Base-by-base conservation (phyloP, 2,113 vertebrate genomes). In the Myiopsitta monachus region DNA sequence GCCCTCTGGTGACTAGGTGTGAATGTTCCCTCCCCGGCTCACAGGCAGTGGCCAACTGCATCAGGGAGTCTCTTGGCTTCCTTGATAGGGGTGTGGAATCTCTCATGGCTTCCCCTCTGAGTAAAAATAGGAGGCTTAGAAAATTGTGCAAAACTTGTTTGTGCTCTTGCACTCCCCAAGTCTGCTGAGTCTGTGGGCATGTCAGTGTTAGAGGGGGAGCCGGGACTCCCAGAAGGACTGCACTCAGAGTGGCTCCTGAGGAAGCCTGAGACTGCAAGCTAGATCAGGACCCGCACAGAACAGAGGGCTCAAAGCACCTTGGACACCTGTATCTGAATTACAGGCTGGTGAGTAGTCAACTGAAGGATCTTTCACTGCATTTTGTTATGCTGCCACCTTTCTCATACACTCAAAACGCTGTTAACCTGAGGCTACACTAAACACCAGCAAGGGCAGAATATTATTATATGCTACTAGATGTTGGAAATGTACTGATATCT, bases 291-390 rank as follows among this genome's bases (percentile, higher is more conserved):
- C 30, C 0, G 0, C 30, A 3, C 30, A 68, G 77, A 61, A 55
- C 59, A 18, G 49, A 83, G 33, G 6, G 14, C 14, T 74, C 41
- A 67, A 30, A 83, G n/a, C 18, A 49, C 39, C 38, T 30, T n/a
- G 39, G 10, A 13, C 12, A 2, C 24, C 54, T 11, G 0, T 26
- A 14, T 21, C 67, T 59, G 67, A 51, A 14, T 51, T 49, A 59
- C 28, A 75, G 54, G 15, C 18, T 36, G 41, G 38, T 36, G 33
- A 87, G 17, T 7, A 11, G 18, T 39, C 61, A 18, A 1, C 28
- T 11, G 18, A 33, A 8, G 11, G 8, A 62, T 66, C 41, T 26
- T 87, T 38, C 9, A 3, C 16, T 0, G 0, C 5, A 1, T 51
- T 80, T 80, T 22, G 10, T 87, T 78, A 31, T 3, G 0, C 81